phyloP scores from a whole-genome alignment of 30 jellyfish, hydroid and myxozoan species.

The Euphysa ruthae region DNA sequence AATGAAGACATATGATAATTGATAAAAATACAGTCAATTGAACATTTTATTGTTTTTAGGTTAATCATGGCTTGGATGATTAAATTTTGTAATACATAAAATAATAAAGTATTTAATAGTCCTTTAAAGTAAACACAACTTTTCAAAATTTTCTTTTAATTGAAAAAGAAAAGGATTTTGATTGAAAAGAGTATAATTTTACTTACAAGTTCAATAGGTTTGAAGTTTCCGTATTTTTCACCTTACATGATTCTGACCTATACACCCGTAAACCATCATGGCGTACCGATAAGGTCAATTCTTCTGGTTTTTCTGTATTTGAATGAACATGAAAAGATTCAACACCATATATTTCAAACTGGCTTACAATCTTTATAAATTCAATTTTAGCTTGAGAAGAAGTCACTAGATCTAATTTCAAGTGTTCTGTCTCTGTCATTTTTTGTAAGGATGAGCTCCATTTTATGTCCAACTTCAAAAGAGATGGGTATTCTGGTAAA shows the following conservation, averaged over 20 bases:
- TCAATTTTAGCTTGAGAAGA: slow-evolving; percentile 65
- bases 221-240: slow-evolving; percentile 14
- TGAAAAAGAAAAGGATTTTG: too few relatives aligned
- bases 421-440: slow-evolving; percentile 53
- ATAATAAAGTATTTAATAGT: too few relatives aligned
- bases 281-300: slow-evolving; percentile 58
- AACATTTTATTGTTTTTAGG: too few relatives aligned
- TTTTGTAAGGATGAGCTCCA: slow-evolving; percentile 75
- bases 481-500: slow-evolving; percentile 51
- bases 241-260: slow-evolving; percentile 14
- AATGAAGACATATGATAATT: too few relatives aligned
- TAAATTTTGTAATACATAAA: too few relatives aligned
- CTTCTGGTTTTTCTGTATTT: slow-evolving; percentile 56
- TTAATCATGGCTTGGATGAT: too few relatives aligned
- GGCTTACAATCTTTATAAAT: slow-evolving; percentile 39
- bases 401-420: slow-evolving; percentile 49
- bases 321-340: slow-evolving; percentile 77
- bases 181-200: too few relatives aligned
- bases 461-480: slow-evolving; percentile 36
- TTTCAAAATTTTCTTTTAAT: too few relatives aligned
- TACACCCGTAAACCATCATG: slow-evolving; percentile 85
- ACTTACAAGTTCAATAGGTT: slow-evolving; percentile 70
- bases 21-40: too few relatives aligned
- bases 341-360: slow-evolving; percentile 69
- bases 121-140: too few relatives aligned